Conservation (phyloP, 2,797 vertebrate genomes). For the Pseudomugil tenellus region DNA sequence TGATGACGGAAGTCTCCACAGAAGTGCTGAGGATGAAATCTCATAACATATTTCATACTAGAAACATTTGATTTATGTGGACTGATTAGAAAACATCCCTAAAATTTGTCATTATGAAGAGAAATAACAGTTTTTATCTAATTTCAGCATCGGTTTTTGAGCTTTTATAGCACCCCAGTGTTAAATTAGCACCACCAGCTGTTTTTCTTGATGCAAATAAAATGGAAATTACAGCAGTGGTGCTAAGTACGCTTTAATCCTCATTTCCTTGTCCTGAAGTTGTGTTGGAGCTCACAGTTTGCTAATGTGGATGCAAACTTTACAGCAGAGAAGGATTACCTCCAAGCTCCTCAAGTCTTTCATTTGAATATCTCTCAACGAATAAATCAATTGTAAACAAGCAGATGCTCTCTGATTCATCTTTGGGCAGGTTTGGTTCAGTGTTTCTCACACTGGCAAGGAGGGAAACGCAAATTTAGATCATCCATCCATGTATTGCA, state of each 20-base stretch:
- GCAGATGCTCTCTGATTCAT: neutral
- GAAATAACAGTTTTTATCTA: neutral
- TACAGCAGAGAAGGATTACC: neutral
- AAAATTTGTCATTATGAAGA: neutral
- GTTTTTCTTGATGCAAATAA: slow-evolving; percentile 1
- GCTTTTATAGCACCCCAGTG: neutral
- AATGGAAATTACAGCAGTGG: neutral
- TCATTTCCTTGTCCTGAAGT: neutral
- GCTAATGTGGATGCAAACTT: slow-evolving; percentile 2
- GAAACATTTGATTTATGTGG: neutral
- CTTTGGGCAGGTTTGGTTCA: too few relatives aligned
- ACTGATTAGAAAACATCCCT: neutral
- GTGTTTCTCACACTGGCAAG: too few relatives aligned
- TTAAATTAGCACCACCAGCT: slow-evolving; percentile 5
- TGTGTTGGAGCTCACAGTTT: neutral
- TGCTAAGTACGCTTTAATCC: neutral
- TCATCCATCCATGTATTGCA: neutral
- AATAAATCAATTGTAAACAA: neutral
- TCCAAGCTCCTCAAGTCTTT: neutral
- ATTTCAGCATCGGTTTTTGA: neutral
- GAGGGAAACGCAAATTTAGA: neutral
- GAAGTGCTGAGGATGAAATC: neutral
- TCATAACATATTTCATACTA: neutral
- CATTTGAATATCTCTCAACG: neutral
- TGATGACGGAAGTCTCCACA: neutral